These are phyloP conservation scores for Zootermopsis nevadensis DNA, from an alignment of 2,888 invertebrate species.

Conservation along the genomic window DNA sequence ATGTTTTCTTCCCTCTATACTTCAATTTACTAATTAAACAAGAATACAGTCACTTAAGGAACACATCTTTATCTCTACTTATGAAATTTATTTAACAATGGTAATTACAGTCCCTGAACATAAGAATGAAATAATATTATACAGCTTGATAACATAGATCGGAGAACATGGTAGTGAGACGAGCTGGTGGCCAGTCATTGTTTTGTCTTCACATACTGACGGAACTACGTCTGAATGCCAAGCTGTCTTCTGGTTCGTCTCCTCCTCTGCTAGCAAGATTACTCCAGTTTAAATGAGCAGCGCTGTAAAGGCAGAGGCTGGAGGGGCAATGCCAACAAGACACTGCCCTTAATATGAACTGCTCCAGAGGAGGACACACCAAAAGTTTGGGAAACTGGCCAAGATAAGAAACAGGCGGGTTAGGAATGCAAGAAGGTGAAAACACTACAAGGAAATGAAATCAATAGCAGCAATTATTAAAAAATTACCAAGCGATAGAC, in stretches of 20 bases:
- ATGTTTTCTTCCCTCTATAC: no score
- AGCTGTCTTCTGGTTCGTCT: neutral
- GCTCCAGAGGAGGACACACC: no score
- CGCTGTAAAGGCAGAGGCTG: no score
- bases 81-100: slow-evolving; percentile 48
- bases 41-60: neutral
- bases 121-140: slow-evolving; percentile 21
- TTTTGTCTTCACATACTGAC: no score
- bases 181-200: neutral
- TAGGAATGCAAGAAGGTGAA: slow-evolving; percentile 23
- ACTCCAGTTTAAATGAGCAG: no score
- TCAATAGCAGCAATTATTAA: neutral
- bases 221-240: neutral
- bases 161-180: neutral
- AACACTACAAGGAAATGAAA: slow-evolving; percentile 33
- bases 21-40: no score
- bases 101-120: slow-evolving; percentile 44
- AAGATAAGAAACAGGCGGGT: neutral
- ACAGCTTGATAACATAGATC: slow-evolving; percentile 16
- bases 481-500: slow-evolving; percentile 14
- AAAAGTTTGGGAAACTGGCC: neutral
- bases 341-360: no score
- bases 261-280: neutral
- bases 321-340: no score
- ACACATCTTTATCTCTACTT: slow-evolving; percentile 31